Evolutionary conservation across 2,888 invertebrate species (phyloP).

Genomic region (Cinara cedri): DNA sequence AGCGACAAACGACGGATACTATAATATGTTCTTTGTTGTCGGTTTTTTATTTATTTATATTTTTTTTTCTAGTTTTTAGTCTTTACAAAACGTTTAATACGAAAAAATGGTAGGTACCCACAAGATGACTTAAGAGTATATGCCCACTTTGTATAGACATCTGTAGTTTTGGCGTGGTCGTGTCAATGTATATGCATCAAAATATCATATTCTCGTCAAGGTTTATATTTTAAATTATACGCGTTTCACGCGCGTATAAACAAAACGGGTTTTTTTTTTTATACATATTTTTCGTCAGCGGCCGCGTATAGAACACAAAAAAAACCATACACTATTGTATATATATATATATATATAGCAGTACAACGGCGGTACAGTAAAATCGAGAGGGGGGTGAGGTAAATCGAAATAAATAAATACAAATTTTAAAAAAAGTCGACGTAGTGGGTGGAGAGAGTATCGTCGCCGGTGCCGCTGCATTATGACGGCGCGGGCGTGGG

Average conservation of each 20-base stretch:
- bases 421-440: neutral
- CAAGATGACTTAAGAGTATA: neutral
- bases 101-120: no score
- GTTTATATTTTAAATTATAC: conserved; percentile 5
- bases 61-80: no score
- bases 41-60: no score
- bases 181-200: neutral
- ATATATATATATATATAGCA: no score
- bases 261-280: no score
- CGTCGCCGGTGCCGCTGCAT: neutral
- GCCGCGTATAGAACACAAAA: no score
- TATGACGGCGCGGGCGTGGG: conserved; percentile 30
- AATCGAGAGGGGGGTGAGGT: no score
- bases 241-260: conserved; percentile 3
- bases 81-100: no score
- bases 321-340: no score
- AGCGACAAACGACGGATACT: no score
- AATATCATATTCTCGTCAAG: neutral
- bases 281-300: neutral
- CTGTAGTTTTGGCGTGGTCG: neutral
- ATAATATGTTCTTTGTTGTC: no score
- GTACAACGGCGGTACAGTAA: neutral
- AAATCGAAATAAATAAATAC: neutral
- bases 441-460: neutral
- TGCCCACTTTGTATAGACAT: neutral